Evolutionary conservation across 2,797 vertebrate genomes (phyloP).

Genomic region (Sarcoramphus papa): DNA sequence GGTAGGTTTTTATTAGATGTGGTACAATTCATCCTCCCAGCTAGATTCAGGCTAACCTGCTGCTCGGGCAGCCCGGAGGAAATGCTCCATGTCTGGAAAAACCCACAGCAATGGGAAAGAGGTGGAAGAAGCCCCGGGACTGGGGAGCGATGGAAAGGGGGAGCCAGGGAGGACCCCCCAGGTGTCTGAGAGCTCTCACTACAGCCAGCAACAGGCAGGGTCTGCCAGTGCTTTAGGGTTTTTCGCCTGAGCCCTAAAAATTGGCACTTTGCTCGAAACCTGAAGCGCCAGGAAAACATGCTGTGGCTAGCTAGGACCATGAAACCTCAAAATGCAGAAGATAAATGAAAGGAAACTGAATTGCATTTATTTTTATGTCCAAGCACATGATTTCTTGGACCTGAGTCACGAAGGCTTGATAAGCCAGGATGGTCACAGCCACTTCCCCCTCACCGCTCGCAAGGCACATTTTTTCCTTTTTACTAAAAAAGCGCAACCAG

Average conservation of each 20-base stretch:
- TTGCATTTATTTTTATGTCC: background rate
- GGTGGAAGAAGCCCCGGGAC: background rate
- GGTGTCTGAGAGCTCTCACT: background rate
- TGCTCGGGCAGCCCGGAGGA: background rate
- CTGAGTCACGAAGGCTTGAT: background rate
- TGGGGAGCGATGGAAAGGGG: background rate
- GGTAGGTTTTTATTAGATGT: background rate
- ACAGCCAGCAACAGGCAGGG: background rate
- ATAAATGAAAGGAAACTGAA: background rate
- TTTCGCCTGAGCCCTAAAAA: background rate
- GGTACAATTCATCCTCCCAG: background rate
- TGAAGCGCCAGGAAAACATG: background rate
- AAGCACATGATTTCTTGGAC: background rate
- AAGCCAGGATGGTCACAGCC: background rate
- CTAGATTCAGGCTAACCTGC: background rate
- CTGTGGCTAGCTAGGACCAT: background rate
- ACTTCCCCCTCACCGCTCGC: accelerated
- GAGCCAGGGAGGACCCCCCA: accelerated
- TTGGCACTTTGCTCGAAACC: background rate
- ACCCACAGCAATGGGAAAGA: background rate
- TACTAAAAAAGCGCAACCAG: background rate
- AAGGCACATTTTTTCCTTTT: background rate
- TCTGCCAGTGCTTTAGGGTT: background rate
- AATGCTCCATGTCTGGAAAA: background rate
- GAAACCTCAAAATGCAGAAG: background rate